Evolutionary conservation across 2,888 invertebrate genomes (phyloP), one percentile per base, ranked within the genome.

Genomic region (Gari tellinella): DNA sequence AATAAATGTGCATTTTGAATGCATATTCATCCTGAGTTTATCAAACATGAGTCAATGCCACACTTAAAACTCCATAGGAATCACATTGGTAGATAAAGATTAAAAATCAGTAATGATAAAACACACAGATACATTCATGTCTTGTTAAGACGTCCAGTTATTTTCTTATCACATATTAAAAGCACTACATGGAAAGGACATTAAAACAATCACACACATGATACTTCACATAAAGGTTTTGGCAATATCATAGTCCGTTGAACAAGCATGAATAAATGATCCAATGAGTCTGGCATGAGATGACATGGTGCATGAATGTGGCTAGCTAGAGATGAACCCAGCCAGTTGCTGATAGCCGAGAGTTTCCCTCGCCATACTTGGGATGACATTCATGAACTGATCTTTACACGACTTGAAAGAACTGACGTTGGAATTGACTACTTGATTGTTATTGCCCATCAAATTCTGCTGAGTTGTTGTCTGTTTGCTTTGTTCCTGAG

Each of bases 191-290:
- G 66, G 70, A 72, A 62, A 58, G 38, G 66, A 69, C 58, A 66
- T 56, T 40, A 60, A n/a, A 31, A 31, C 31, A 31, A 31, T 31
- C 31, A 31, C 31, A 31, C 31, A 31, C 31, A 31, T 31, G 31
- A 31, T 31, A 31, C 31, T 4, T 31, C 31, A 31, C 31, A 31
- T 31, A 31, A 31, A 31, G 31, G 31, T 31, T 7, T 31, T 81
- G 78, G 66, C 68, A 74, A 82, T 74, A 65, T 82, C 83, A 61
- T 56, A 80, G 83, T 85, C 85, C 85, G 60, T 80, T 63, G 72
- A 72, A 75, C 77, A 48, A 45, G 37, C n/a, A 46, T 26, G 37
- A 38, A 25, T 17, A 56, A 19, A 53, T 41, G 14, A 17, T 17
- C 14, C 45, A 43, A 37, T 46, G 46, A 23, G 2, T 21, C 17